Evolutionary conservation across 2,113 vertebrate species (phyloP).

Genomic region (Hyperoodon ampullatus): DNA sequence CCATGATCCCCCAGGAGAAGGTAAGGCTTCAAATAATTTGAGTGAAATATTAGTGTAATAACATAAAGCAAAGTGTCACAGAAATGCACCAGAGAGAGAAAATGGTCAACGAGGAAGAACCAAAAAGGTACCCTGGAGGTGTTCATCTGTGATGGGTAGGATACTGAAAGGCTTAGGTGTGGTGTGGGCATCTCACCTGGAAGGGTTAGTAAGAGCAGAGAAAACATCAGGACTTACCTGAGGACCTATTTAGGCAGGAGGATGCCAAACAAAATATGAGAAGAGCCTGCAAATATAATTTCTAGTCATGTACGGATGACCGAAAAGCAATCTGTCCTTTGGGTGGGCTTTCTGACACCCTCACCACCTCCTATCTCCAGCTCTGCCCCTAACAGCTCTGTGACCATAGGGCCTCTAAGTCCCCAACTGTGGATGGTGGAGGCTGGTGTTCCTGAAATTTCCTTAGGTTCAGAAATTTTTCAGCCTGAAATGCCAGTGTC

Average conservation of each 20-base stretch:
- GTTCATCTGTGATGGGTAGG: too few species aligned
- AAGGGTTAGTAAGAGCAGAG: neutral
- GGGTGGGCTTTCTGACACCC: neutral
- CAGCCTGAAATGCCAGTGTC: neutral
- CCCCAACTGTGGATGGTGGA: fast-evolving
- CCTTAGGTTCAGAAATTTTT: neutral
- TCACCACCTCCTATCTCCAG: fast-evolving
- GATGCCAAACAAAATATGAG: neutral
- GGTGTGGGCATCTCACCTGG: fast-evolving
- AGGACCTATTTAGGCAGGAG: neutral
- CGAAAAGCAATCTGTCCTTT: neutral
- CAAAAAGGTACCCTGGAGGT: neutral
- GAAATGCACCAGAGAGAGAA: neutral
- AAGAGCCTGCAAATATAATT: neutral
- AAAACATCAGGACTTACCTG: neutral
- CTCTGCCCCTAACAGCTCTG: neutral
- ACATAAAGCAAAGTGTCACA: neutral
- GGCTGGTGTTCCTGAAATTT: too few species aligned
- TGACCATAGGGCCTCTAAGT: fast-evolving
- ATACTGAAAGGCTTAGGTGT: neutral
- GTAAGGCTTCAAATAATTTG: neutral
- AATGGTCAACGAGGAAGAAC: neutral
- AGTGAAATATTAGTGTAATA: neutral
- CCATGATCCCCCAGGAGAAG: neutral
- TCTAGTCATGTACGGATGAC: neutral